Evolutionary conservation across 2,888 invertebrate genomes (phyloP).

Genomic region (Drosophila subquinaria): DNA sequence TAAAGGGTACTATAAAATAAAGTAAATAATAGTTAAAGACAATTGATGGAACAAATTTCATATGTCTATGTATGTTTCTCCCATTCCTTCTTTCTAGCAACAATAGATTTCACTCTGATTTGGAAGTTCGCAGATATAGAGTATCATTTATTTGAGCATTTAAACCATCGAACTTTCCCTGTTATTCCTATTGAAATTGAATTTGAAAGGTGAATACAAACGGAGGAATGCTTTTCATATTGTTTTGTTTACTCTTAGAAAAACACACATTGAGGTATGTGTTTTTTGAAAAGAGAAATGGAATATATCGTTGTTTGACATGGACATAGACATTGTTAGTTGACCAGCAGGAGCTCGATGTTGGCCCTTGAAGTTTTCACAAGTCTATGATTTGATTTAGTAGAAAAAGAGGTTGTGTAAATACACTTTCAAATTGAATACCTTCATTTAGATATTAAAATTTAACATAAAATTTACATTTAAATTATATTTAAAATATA

Average conservation of each 20-base stretch:
- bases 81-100: neutral
- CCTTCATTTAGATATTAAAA: neutral
- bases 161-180: neutral
- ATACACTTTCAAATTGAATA: neutral
- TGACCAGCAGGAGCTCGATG: neutral
- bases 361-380: neutral
- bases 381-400: neutral
- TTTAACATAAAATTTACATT: neutral
- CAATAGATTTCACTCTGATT: neutral
- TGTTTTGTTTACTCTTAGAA: constrained; percentile 16
- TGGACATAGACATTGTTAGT: neutral
- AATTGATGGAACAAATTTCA: too few relatives aligned
- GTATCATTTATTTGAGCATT: constrained; percentile 1
- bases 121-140: neutral
- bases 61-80: too few relatives aligned
- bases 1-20: neutral
- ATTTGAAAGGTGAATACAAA: constrained; percentile 21
- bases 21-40: neutral
- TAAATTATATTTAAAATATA: neutral
- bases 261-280: neutral
- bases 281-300: neutral
- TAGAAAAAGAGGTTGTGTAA: neutral
- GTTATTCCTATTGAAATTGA: constrained; percentile 29
- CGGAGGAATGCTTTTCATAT: constrained; percentile 5
- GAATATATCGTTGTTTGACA: neutral